phyloP scores from a whole-genome alignment of 2,888 invertebrate genomes.

The Nemotelus pantherinus region DNA sequence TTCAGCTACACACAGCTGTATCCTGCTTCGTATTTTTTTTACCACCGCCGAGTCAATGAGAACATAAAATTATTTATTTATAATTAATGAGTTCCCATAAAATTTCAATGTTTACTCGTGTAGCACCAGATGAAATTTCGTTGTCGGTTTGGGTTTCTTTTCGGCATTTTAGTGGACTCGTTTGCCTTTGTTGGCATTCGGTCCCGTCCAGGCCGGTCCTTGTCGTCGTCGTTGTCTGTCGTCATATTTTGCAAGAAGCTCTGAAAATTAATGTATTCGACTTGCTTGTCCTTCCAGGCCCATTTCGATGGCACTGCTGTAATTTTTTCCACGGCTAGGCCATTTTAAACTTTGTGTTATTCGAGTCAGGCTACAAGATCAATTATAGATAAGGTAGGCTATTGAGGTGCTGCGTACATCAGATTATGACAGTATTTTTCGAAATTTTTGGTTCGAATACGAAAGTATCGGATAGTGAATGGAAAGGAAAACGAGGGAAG shows the following conservation, averaged over 20 bases:
- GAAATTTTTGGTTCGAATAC: slow-evolving; percentile 9
- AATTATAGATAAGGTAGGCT: slow-evolving; percentile 42
- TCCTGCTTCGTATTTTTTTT: background rate
- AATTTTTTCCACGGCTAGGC: slow-evolving; percentile 33
- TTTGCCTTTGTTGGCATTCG: background rate
- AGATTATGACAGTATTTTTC: slow-evolving; percentile 39
- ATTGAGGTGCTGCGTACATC: slow-evolving; percentile 44
- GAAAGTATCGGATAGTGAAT: background rate
- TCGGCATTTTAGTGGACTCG: background rate
- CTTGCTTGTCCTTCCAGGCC: background rate
- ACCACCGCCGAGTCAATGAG: slow-evolving; percentile 31
- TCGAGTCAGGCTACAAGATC: slow-evolving; percentile 37
- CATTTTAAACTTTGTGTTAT: slow-evolving; percentile 29
- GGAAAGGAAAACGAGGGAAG: background rate
- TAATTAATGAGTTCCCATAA: slow-evolving; percentile 45
- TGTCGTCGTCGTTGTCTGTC: background rate
- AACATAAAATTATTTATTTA: slow-evolving; percentile 45
- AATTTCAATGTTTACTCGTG: slow-evolving; percentile 43
- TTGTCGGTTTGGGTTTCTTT: background rate
- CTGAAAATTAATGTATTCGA: too few species aligned
- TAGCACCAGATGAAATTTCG: slow-evolving; percentile 33
- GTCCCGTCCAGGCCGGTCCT: background rate
- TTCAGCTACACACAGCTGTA: too few species aligned
- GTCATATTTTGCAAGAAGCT: background rate
- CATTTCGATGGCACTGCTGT: background rate